These are phyloP conservation scores for Apotomis betuletana DNA, from an alignment of 2,888 invertebrate genomes.

Conservation along the genomic window DNA sequence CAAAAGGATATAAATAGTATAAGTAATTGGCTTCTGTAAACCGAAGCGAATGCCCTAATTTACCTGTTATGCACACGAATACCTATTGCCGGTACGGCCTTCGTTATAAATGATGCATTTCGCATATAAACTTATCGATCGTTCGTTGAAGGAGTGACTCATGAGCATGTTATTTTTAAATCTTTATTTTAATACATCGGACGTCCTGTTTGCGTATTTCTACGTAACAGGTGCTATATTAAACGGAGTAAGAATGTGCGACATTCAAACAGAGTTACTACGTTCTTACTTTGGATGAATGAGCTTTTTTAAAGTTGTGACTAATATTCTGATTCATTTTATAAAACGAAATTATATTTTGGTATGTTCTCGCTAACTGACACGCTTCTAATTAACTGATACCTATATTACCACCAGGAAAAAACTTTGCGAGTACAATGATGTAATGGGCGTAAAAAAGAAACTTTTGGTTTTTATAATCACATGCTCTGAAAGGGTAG, in stretches of 20 bases:
- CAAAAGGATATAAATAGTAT: background rate
- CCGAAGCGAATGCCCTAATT: conserved; percentile 64
- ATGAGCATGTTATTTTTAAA: conserved; percentile 48
- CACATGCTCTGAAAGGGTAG: too few species aligned
- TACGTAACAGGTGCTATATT: background rate
- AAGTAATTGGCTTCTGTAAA: conserved; percentile 17
- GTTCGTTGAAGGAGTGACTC: conserved; percentile 56
- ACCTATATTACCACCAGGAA: too few species aligned
- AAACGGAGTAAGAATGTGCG: background rate
- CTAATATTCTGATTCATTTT: too few species aligned
- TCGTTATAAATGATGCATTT: conserved; percentile 67
- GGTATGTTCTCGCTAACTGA: too few species aligned
- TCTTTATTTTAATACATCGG: conserved; percentile 35
- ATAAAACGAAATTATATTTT: too few species aligned
- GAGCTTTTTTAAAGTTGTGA: background rate
- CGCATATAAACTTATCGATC: conserved; percentile 67
- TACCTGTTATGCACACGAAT: conserved; percentile 57
- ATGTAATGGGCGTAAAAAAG: too few species aligned
- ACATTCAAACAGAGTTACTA: background rate
- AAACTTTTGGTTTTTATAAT: too few species aligned
- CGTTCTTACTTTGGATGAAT: background rate
- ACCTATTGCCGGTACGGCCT: conserved; percentile 60
- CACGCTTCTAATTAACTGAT: too few species aligned
- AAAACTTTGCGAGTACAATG: too few species aligned
- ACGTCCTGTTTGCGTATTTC: conserved; percentile 26